Evolutionary conservation across 2,888 invertebrate genomes (phyloP), one percentile per base, ranked within the genome.

Genomic region (Hirtodrosophila trivittata): DNA sequence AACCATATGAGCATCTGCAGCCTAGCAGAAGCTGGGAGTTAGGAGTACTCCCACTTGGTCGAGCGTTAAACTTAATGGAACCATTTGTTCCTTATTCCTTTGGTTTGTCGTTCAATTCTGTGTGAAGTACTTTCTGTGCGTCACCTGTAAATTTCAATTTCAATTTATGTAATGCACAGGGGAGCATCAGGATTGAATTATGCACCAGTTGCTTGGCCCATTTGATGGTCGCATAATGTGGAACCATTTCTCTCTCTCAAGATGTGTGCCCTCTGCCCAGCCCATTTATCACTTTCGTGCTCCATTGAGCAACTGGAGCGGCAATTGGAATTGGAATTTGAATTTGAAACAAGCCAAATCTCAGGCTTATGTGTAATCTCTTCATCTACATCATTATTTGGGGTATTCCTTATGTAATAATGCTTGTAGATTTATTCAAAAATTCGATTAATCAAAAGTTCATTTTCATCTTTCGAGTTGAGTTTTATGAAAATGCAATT

Each of bases 181-280:
- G 32, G 43, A 14, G 39, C 30, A 71, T 51, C 50, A 52, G 41
- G 84, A 72, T 77, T 81, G 85, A 84, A 72, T 86, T 84, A 84
- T 84, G 67, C 66, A 62, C 68, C 55, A 60, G 65, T 67, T 75
- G 63, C 46, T 46, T 16, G 50, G 42, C 50, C 50, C 66, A 46
- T 67, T 66, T 52, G 18, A 41, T 58, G 59, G 59, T 37, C 47
- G 18, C 43, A 13, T 42, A 46, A 55, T 58, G 51, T 58, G 18
- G 32, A 35, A 42, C 63, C 37, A 75, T 66, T 70, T 71, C 45
- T 59, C 54, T 71, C 45, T 59, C 55, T 51, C 28, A 28, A 28
- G n/a, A n/a, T n/a, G 28, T 3, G 4, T 28, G 9, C 28, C 7
- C 9, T 1, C 28, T 4, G 21, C 13, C 0, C n/a, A 18, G 12